Percentiles rank a stretch among this genome's conserved stretches.
These are phyloP conservation scores for Malurus leucopterus DNA, from an alignment of 2,797 vertebrate species.

Conservation along the genomic window DNA sequence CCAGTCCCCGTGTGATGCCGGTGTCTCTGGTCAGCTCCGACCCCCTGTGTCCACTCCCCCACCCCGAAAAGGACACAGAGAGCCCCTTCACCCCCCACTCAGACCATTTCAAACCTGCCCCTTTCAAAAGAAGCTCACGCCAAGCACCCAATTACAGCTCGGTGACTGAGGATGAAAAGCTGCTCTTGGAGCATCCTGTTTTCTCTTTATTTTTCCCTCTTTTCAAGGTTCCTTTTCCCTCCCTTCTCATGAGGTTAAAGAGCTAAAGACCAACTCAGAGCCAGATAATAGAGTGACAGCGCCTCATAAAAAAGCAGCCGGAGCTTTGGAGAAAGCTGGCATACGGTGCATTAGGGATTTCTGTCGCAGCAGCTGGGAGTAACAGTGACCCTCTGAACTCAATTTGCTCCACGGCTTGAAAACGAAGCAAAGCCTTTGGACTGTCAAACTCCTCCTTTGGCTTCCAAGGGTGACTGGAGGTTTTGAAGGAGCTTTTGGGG, in stretches of 20 bases:
- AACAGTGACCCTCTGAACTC: slow-evolving; percentile 71
- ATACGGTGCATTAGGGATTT: slow-evolving; percentile 44
- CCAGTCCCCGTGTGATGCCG: accelerated
- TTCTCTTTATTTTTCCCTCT: not conserved
- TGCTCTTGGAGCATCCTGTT: not conserved
- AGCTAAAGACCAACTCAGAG: slow-evolving; percentile 69
- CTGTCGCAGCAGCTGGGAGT: slow-evolving; percentile 46
- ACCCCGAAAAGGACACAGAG: accelerated
- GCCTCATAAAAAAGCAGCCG: slow-evolving; percentile 65
- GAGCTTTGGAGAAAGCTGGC: slow-evolving; percentile 7
- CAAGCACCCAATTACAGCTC: not conserved
- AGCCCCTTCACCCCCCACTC: not conserved
- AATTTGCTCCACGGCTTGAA: slow-evolving; percentile 68
- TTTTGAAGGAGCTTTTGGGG: not conserved
- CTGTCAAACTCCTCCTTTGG: slow-evolving; percentile 8
- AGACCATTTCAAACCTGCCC: not conserved
- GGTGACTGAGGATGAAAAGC: not conserved
- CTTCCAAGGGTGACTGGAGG: not conserved
- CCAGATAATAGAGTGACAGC: slow-evolving; percentile 71
- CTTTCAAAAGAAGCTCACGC: not conserved
- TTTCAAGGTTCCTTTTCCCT: slow-evolving; percentile 4
- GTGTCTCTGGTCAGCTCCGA: not conserved
- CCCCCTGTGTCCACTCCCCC: not conserved
- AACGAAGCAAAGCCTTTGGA: slow-evolving; percentile 45
- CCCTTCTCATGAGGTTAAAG: slow-evolving; percentile 65